Evolutionary conservation across 2,888 invertebrate species (phyloP), one percentile per base, ranked within the genome.

Genomic region (Orthosia gracilis): DNA sequence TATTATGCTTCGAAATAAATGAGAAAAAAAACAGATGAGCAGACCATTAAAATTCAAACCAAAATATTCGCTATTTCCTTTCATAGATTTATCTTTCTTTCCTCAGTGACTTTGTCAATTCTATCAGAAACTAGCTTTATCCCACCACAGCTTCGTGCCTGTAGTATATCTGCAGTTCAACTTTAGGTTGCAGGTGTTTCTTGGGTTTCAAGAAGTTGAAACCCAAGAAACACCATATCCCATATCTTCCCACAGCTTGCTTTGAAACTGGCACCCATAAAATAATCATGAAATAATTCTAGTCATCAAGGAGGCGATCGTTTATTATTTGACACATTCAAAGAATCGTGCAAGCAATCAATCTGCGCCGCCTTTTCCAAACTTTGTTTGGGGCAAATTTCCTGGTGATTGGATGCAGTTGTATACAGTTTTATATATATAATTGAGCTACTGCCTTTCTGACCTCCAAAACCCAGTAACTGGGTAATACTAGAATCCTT

Each of bases 31-130:
- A 64, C 9, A 31, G 63, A 55, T 50, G 59, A 54, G 45, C n/a
- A 66, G 23, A 61, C 58, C 15, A 62, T 61, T 64, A 68, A 73
- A 82, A 82, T 61, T 52, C 62, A 63, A 59, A 55, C 47, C 15
- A 64, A 55, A 62, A 13, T n/a, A 26, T 47, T 54, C 23, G 45
- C n/a, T 67, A 62, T 49, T 18, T 66, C 2, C 9, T 65, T 50
- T 65, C 5, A 26, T 21, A 21, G 18, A 18, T n/a, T 40, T 9
- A 0, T 52, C 3, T 0, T 45, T 74, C 61, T 4, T 55, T 52
- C 12, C 13, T 15, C 23, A 64, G n/a, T 2, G 12, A 1, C 7
- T 5, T 23, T 15, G 15, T 21, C 4, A 54, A 54, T 2, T 54
- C 21, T 21, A n/a, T 12, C 40, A 40, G 40, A 40, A 40, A 40